phyloP scores from a whole-genome alignment of 2,113 vertebrate genomes.

The Pseudopipra pipra region DNA sequence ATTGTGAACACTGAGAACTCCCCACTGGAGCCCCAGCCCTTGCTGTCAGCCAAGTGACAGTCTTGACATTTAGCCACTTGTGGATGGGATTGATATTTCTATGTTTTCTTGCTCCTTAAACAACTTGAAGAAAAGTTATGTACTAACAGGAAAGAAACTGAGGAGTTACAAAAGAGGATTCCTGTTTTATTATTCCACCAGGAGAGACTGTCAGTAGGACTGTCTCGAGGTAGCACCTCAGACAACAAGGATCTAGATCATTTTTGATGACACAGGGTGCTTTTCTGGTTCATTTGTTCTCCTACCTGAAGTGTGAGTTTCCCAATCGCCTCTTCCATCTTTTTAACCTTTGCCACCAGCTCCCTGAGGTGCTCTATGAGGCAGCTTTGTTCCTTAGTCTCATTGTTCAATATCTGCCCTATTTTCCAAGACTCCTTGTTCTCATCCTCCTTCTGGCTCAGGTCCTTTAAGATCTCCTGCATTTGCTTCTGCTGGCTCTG shows the following conservation, averaged over 20 bases:
- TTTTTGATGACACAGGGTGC: neutral
- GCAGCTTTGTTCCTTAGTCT: conserved; percentile 67
- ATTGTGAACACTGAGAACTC: neutral
- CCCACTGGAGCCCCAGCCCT: neutral
- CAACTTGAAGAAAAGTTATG: neutral
- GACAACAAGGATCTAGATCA: neutral
- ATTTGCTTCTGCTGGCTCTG: conserved; percentile 88
- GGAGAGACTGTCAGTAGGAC: neutral
- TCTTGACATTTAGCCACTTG: neutral
- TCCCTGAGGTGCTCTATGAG: conserved; percentile 77
- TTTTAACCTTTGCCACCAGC: conserved; percentile 75
- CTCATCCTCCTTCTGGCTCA: conserved; percentile 74
- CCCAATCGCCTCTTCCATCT: conserved; percentile 75
- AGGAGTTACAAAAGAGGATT: neutral
- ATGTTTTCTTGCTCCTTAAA: neutral
- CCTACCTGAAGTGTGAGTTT: conserved; percentile 75
- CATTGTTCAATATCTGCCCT: conserved; percentile 49
- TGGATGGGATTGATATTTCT: neutral
- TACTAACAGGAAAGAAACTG: neutral
- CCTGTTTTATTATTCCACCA: neutral
- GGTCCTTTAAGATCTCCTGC: conserved; percentile 77
- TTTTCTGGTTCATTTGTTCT: neutral
- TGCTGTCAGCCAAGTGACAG: neutral
- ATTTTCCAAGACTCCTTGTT: conserved; percentile 45
- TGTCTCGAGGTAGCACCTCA: neutral